Evolutionary conservation across 2,888 invertebrate genomes (phyloP).

Genomic region (Tinea pellionella): DNA sequence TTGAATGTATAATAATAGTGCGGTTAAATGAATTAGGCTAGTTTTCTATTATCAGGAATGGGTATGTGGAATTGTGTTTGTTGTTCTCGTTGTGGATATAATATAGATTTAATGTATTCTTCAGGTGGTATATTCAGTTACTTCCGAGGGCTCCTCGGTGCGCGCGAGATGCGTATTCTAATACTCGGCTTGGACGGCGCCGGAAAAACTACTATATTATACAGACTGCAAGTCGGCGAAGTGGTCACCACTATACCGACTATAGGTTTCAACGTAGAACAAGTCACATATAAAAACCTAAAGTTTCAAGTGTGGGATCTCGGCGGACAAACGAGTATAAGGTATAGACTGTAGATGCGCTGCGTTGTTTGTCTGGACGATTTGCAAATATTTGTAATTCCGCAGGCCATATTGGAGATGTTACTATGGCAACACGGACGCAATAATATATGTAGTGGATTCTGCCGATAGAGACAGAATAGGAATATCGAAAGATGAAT

Average conservation of each 20-base stretch:
- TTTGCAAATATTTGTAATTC: background rate
- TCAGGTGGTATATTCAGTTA: slow-evolving; percentile 96
- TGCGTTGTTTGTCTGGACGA: background rate
- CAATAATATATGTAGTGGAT: slow-evolving; percentile 99
- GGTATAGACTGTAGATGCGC: slow-evolving; percentile 64
- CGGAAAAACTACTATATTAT: slow-evolving; percentile 98
- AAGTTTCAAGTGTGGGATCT: slow-evolving; percentile 99
- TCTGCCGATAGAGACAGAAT: slow-evolving; percentile 98
- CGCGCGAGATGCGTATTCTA: slow-evolving; percentile 97
- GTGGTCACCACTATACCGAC: slow-evolving; percentile 99
- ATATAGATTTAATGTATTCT: background rate
- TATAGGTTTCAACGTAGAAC: slow-evolving; percentile 99
- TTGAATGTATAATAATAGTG: slow-evolving; percentile 28
- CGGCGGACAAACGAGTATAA: slow-evolving; percentile 98
- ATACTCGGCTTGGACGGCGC: slow-evolving; percentile 98
- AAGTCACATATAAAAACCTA: slow-evolving; percentile 98
- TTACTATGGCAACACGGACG: slow-evolving; percentile 99
- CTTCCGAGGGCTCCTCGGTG: slow-evolving; percentile 94
- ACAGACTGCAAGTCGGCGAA: slow-evolving; percentile 97
- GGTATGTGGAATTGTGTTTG: background rate
- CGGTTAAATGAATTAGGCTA: slow-evolving; percentile 46
- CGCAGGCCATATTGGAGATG: slow-evolving; percentile 99
- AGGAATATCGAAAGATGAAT: slow-evolving; percentile 98
- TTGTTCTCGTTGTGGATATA: background rate
- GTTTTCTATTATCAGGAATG: slow-evolving; percentile 24